Evolutionary conservation across 1,140 invertebrate species (phyloP).

Genomic region (Lordiphosa clarofinis): DNA sequence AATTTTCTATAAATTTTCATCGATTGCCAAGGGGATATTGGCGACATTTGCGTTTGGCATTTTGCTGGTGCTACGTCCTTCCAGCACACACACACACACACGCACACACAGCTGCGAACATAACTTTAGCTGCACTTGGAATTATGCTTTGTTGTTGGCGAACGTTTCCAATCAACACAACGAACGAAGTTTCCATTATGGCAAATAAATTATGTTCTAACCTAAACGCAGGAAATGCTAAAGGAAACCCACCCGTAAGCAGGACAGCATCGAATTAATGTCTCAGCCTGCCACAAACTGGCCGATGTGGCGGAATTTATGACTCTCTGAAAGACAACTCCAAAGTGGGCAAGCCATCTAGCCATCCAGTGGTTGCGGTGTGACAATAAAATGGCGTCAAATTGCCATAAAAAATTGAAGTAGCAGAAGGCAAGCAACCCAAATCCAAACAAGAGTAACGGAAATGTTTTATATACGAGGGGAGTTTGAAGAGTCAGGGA

Average conservation of each 20-base stretch:
- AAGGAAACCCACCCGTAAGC: conserved; percentile 45
- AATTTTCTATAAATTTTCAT: conserved; percentile 78
- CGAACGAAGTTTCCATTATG: conserved; percentile 60
- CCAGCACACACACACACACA: conserved; percentile 13
- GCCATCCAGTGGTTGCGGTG: conserved; percentile 33
- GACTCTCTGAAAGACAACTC: conserved; percentile 64
- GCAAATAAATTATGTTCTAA: conserved; percentile 65
- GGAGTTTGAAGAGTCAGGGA: too few species aligned
- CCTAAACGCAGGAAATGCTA: conserved; percentile 17
- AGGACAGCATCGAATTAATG: conserved; percentile 63
- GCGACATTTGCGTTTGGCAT: conserved; percentile 78
- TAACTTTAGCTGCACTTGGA: conserved; percentile 67
- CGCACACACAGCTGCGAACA: conserved; percentile 27
- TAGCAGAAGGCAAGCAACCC: conserved; percentile 14
- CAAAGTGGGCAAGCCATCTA: conserved; percentile 50
- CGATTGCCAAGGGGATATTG: conserved; percentile 74
- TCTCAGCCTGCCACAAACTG: conserved; percentile 67
- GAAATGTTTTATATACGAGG: too few species aligned
- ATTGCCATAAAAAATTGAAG: conserved; percentile 64
- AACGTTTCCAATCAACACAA: conserved; percentile 65
- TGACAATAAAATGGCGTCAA: conserved; percentile 75
- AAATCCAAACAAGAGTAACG: conserved; percentile 22
- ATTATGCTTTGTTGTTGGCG: conserved; percentile 46
- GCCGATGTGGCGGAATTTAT: conserved; percentile 67
- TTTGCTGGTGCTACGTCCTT: conserved; percentile 55